These are phyloP conservation scores for Melanerpes formicivorus DNA, from an alignment of 2,113 vertebrate genomes.

Conservation along the genomic window DNA sequence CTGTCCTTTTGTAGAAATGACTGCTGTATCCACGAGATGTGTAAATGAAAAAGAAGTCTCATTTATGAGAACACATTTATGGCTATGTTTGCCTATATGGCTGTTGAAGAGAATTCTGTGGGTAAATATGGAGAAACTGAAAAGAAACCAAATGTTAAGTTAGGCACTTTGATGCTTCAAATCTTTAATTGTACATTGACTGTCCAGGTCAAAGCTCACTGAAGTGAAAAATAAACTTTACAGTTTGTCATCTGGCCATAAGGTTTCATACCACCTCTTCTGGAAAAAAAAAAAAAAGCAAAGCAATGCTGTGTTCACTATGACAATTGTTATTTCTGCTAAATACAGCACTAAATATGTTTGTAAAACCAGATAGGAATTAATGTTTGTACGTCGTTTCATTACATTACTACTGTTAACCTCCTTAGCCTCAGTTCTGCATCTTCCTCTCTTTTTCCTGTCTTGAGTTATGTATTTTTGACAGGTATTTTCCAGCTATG, in stretches of 20 bases:
- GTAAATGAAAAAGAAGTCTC: not conserved
- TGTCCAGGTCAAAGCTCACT: not conserved
- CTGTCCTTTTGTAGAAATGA: not conserved
- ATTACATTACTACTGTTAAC: not conserved
- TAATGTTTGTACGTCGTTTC: not conserved
- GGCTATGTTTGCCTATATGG: not conserved
- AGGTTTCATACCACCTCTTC: not conserved
- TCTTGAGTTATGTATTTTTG: fast-evolving
- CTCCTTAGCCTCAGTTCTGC: not conserved
- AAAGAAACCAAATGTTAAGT: not conserved
- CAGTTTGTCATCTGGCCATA: not conserved
- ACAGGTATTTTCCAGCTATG: not conserved
- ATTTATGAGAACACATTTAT: not conserved
- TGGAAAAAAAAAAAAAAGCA: not conserved
- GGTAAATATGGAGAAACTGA: not conserved
- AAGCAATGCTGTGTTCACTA: not conserved
- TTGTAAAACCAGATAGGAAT: not conserved
- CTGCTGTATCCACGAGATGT: not conserved
- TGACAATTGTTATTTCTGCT: not conserved
- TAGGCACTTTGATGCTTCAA: not conserved
- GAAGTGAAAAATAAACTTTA: not conserved
- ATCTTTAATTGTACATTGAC: not conserved
- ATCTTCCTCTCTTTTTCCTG: not conserved
- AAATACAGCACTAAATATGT: not conserved
- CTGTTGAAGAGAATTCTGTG: not conserved